Base-by-base conservation (phyloP, 2,113 vertebrate species). In the Pimephales promelas region DNA sequence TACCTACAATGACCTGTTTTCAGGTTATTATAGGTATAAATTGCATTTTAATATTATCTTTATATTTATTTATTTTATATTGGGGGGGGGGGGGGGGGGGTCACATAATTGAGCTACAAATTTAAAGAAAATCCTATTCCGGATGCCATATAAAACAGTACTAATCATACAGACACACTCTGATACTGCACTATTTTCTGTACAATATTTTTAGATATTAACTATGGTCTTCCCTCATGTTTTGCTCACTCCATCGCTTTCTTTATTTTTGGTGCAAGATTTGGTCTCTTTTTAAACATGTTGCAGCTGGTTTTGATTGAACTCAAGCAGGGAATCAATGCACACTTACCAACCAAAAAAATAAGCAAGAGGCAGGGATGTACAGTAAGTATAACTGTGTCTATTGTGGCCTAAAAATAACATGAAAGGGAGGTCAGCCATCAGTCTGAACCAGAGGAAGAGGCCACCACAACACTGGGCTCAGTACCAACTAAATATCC, bases 241-340 rank as follows among this genome's bases (percentile, higher is more conserved):
- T 11, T 47, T 73, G 2, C n/a, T 49, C 24, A 45, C 24, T 59
- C 20, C 47, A 34, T 59, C 22, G 31, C 4, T 22, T 16, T 52
- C 11, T 34, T 10, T 61, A 75, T 86, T 59, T 34, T 73, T 78
- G 47, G 13, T 79, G n/a, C 7, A 87, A 11, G 22, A 20, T 28
- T 85, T 31, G 18, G 6, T 59, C 68, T 18, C 20, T 34, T 54
- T 85, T 86, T 81, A 87, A 83, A 82, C 52, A 87, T 89, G 90
- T 89, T 85, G 88, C 91, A 92, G 90, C 89, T 92, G 92, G 86
- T 89, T 85, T 86, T 91, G 79, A 92, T 91, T 87, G 90, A 89
- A 80, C 72, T 79, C 24, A n/a, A 86, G 85, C 59, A 84, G 84
- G 74, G 87, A 88, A 89, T 34, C 54, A 73, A 78, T 34, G 59